Conservation (phyloP, 2,888 invertebrate species). For the Melikaiella ostensackeni region DNA sequence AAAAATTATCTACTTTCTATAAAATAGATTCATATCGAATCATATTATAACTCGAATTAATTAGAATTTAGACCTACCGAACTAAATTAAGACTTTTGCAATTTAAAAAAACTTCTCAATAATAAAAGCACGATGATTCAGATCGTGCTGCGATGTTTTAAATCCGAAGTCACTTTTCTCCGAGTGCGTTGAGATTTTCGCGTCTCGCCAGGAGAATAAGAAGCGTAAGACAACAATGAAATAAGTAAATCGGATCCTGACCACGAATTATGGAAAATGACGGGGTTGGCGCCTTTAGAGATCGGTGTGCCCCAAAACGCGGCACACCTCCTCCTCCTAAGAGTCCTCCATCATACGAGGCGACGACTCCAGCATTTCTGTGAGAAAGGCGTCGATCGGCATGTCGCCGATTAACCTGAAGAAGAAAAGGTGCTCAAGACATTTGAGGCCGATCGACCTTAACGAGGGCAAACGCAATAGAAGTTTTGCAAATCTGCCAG, state of each 20-base stretch:
- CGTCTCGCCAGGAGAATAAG: slow-evolving; percentile 3
- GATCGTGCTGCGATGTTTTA: neutral
- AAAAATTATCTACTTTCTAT: too few relatives aligned
- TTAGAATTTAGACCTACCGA: neutral
- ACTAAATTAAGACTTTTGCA: neutral
- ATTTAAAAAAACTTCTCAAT: neutral
- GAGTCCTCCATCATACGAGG: slow-evolving; percentile 65
- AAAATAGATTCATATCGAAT: neutral
- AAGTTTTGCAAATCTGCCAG: slow-evolving; percentile 96
- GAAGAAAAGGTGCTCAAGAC: slow-evolving; percentile 96
- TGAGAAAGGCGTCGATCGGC: slow-evolving; percentile 90
- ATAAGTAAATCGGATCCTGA: slow-evolving; percentile 46
- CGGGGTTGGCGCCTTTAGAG: slow-evolving; percentile 58
- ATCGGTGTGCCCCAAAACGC: slow-evolving; percentile 70
- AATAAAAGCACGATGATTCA: neutral
- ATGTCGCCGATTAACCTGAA: slow-evolving; percentile 94
- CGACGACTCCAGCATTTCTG: slow-evolving; percentile 88
- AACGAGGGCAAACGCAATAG: slow-evolving; percentile 92
- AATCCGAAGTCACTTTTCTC: neutral
- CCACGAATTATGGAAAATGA: slow-evolving; percentile 41
- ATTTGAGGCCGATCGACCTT: slow-evolving; percentile 94
- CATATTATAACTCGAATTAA: neutral
- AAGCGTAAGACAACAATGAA: slow-evolving; percentile 41
- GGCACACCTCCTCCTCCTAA: slow-evolving; percentile 69
- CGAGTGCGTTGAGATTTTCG: neutral